Base-by-base conservation (phyloP, 1,140 invertebrate species). In the Halesus radiatus region DNA sequence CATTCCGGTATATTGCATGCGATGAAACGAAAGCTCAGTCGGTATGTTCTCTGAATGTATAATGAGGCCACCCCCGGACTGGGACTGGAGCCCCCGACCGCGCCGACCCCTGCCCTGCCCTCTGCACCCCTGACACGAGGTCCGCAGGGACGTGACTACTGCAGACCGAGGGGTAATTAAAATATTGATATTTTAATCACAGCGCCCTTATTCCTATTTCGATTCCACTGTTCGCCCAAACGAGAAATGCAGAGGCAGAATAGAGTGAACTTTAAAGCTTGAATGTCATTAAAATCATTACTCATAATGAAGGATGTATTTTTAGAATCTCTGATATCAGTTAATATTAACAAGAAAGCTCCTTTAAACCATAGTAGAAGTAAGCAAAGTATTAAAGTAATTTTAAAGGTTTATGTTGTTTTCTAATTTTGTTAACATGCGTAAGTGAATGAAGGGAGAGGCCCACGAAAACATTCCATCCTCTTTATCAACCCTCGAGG, bases 121-220 rank as follows among this genome's bases (percentile, higher is more conserved):
- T 50, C 53, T 53, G 54, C n/a, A 60, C 22, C 74, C 64, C 79
- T 45, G 60, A 45, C 79, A 16, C 53, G 66, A 62, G 50, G 72
- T 75, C 72, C 72, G 26, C 53, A 29, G 72, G 29, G 72, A 75
- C 26, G 18, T 18, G 72, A 20, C 53, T 29, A 37, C 26, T 18
- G 23, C n/a, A 23, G 73, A 66, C 18, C 23, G 23, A 32, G n/a
- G 52, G 53, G 74, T 81, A 81, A 81, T 81, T 81, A 81, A 81
- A 81, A 81, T 81, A 81, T 78, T 81, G 75, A 81, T 78, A 78
- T 78, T 78, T 73, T 73, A 81, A 78, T 81, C 32, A 77, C 53
- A 68, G 52, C 53, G 15, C 50, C 45, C 70, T 18, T 29, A 37
- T 37, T 56, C 22, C 29, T 54, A 45, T 45, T 45, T 45, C 37